phyloP scores from a whole-genome alignment of 2,888 invertebrate species.

The Drosophila diplacantha region DNA sequence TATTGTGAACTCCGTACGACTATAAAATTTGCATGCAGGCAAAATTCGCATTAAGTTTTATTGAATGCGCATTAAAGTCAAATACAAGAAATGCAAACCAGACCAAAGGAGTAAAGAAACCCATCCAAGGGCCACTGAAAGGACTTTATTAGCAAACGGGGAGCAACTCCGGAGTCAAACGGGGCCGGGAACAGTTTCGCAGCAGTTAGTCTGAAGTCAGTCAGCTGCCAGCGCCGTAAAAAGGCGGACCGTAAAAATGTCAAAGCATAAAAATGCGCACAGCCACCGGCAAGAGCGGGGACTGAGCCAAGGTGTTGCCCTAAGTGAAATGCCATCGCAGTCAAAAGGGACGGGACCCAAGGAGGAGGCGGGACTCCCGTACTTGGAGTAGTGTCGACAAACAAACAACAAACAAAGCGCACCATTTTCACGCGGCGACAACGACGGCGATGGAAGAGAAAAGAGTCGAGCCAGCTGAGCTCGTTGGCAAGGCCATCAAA shows the following conservation, averaged over 20 bases:
- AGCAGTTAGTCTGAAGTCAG: conserved; percentile 62
- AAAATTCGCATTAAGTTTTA: conserved; percentile 69
- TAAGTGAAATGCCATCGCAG: conserved; percentile 38
- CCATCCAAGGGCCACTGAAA: conserved; percentile 43
- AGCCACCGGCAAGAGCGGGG: conserved; percentile 36
- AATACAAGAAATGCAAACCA: conserved; percentile 60
- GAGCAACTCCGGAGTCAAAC: conserved; percentile 32
- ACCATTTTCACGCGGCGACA: conserved; percentile 63
- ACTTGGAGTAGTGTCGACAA: conserved; percentile 54
- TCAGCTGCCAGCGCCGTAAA: conserved; percentile 70
- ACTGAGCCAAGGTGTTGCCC: conserved; percentile 40
- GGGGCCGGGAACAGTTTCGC: conserved; percentile 37
- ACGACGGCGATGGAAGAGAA: conserved; percentile 25
- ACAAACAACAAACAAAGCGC: conserved; percentile 66
- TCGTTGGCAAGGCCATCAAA: conserved; percentile 42
- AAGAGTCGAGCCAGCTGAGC: conserved; percentile 48
- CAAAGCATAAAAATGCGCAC: conserved; percentile 65
- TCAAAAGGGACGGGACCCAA: background rate
- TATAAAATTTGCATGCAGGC: conserved; percentile 70
- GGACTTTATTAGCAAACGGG: conserved; percentile 70
- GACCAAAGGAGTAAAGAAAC: conserved; percentile 21
- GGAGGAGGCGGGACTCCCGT: background rate
- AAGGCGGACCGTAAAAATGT: conserved; percentile 51
- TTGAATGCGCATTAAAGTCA: conserved; percentile 71
- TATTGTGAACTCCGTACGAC: conserved; percentile 23